Evolutionary conservation across 2,888 invertebrate species (phyloP).

Genomic region (Chorisops tibialis): DNA sequence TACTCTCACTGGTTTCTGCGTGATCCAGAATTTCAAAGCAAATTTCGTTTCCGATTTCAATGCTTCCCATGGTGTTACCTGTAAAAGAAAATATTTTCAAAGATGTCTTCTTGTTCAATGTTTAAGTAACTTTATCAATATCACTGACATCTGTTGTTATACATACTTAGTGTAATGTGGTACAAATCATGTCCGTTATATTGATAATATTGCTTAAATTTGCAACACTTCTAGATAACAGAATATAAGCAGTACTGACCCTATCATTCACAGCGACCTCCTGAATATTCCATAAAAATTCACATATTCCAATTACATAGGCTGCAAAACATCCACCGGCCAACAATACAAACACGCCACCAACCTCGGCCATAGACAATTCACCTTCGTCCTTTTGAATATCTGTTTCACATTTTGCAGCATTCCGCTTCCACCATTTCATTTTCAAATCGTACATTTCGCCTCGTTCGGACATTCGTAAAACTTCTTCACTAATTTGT

Average conservation of each 20-base stretch:
- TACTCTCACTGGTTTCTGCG: constrained; percentile 64
- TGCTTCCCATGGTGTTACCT: constrained; percentile 69
- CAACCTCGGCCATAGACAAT: constrained; percentile 64
- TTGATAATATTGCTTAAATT: constrained; percentile 36
- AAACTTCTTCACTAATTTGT: constrained; percentile 79
- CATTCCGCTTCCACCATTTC: constrained; percentile 84
- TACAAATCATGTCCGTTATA: too few species aligned
- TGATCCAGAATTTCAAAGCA: constrained; percentile 68
- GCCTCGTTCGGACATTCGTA: constrained; percentile 87
- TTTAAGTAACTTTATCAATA: too few species aligned
- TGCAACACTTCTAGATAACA: background rate
- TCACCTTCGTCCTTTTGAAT: constrained; percentile 42
- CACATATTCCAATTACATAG: constrained; percentile 70
- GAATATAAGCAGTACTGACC: constrained; percentile 51
- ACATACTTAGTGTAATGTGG: too few species aligned
- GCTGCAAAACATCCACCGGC: constrained; percentile 70
- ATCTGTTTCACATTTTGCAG: constrained; percentile 11
- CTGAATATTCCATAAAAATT: constrained; percentile 82
- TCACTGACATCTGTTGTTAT: too few species aligned
- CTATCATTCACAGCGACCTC: constrained; percentile 74
- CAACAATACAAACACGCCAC: constrained; percentile 86
- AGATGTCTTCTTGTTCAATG: background rate
- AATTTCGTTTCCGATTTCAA: constrained; percentile 67
- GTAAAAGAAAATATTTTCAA: constrained; percentile 41
- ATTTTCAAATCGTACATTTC: constrained; percentile 75